Evolutionary conservation across 2,113 vertebrate species (phyloP).

Genomic region (Limnothrissa miodon): DNA sequence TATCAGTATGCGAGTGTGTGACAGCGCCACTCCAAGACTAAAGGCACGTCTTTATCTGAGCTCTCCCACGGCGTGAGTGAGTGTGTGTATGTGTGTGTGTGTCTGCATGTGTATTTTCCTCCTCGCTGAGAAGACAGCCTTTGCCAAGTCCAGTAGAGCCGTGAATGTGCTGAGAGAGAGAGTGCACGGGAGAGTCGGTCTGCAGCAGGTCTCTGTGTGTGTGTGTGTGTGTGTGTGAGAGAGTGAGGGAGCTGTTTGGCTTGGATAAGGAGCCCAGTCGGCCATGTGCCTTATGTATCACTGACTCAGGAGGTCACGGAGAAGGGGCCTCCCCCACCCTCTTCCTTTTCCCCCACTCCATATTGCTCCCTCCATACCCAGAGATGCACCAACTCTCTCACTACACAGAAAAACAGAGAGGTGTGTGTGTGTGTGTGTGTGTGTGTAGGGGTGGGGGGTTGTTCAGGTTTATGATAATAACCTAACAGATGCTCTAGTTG

Average conservation of each 20-base stretch:
- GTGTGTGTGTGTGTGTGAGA: slow-evolving; percentile 52
- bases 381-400: slow-evolving; percentile 50
- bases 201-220: slow-evolving; percentile 59
- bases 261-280: slow-evolving; percentile 75
- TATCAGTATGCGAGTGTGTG: slow-evolving; percentile 65
- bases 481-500: slow-evolving; percentile 69
- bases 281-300: slow-evolving; percentile 87
- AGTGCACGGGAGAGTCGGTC: slow-evolving; percentile 42
- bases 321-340: slow-evolving; percentile 58
- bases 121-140: slow-evolving; percentile 53
- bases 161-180: not conserved
- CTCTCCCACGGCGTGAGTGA: slow-evolving; percentile 60
- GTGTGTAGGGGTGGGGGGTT: slow-evolving; percentile 40
- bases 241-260: slow-evolving; percentile 58
- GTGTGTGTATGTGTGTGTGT: slow-evolving; percentile 48
- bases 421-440: not conserved
- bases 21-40: slow-evolving; percentile 71
- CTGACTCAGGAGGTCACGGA: slow-evolving; percentile 72
- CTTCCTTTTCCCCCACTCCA: slow-evolving; percentile 24
- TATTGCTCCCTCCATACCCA: slow-evolving; percentile 13
- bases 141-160: slow-evolving; percentile 47
- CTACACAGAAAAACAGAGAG: slow-evolving; percentile 45
- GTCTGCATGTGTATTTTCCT: slow-evolving; percentile 54
- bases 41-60: slow-evolving; percentile 70
- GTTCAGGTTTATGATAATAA: slow-evolving; percentile 69